Conservation (phyloP, 2,888 invertebrate species). For the Idaea straminata region DNA sequence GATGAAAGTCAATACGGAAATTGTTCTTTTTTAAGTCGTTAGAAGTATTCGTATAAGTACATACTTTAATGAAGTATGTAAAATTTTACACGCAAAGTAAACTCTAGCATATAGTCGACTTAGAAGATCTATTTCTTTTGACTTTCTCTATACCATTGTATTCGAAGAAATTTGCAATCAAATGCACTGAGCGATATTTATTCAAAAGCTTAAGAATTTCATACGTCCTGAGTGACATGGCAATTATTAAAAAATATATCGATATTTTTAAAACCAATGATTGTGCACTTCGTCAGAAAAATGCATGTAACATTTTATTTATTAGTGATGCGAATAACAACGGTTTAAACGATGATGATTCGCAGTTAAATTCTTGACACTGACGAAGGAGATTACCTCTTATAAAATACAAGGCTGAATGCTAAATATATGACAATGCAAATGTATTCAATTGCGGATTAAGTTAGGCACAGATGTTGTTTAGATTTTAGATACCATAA, state of each 20-base stretch:
- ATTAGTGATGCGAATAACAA: neutral
- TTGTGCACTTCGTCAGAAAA: neutral
- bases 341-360: neutral
- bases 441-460: no score
- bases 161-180: neutral
- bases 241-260: neutral
- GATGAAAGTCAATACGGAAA: neutral
- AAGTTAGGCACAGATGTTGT: no score
- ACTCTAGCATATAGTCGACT: neutral
- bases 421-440: neutral
- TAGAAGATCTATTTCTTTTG: neutral
- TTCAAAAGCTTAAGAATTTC: neutral
- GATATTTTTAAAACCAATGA: slow-evolving; percentile 3
- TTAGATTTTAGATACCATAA: no score
- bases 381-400: neutral
- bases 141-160: neutral
- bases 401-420: neutral
- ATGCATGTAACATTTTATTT: neutral
- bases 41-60: no score
- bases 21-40: no score
- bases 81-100: no score
- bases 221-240: neutral
- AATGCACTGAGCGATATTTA: neutral
- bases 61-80: no score
- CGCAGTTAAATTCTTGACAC: neutral